Percentiles rank a stretch among this genome's conserved stretches.
phyloP scores from a whole-genome alignment of 2,797 vertebrate species.

The Pogonophryne albipinna region DNA sequence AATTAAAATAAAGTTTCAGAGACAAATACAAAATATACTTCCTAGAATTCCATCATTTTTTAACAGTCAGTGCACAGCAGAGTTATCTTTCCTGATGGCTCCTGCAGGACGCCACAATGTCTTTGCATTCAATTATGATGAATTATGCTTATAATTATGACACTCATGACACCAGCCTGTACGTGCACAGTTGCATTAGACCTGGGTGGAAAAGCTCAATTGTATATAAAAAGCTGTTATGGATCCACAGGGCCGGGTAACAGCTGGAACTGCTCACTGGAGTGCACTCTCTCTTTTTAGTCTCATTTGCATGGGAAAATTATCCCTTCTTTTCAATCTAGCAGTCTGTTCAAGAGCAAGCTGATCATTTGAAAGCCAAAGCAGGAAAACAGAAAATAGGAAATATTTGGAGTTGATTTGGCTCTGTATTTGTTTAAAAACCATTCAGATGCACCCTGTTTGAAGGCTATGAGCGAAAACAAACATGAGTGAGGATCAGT shows the following conservation, averaged over 20 bases:
- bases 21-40: constrained; percentile 1
- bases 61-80: neutral
- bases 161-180: constrained; percentile 46
- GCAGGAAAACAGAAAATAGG: constrained; percentile 31
- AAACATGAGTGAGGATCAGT: constrained; percentile 34
- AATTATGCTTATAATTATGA: constrained; percentile 42
- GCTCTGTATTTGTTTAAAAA: constrained; percentile 37
- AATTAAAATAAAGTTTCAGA: neutral
- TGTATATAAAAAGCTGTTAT: constrained; percentile 49
- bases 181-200: constrained; percentile 50
- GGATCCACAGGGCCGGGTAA: constrained; percentile 43
- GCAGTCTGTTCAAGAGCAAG: constrained; percentile 48
- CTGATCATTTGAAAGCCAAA: constrained; percentile 49
- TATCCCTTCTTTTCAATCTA: constrained; percentile 62
- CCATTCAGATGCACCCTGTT: constrained; percentile 27
- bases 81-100: constrained; percentile 15
- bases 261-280: constrained; percentile 52
- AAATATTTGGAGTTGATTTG: constrained; percentile 43
- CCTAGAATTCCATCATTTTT: neutral
- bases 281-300: constrained; percentile 37
- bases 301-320: constrained; percentile 57
- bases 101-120: constrained; percentile 17
- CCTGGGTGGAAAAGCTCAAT: constrained; percentile 40
- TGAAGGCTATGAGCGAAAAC: constrained; percentile 28
- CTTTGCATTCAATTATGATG: constrained; percentile 48